These are phyloP conservation scores for Drosophila neotestacea DNA, from an alignment of 2,888 invertebrate genomes.

Conservation along the genomic window DNA sequence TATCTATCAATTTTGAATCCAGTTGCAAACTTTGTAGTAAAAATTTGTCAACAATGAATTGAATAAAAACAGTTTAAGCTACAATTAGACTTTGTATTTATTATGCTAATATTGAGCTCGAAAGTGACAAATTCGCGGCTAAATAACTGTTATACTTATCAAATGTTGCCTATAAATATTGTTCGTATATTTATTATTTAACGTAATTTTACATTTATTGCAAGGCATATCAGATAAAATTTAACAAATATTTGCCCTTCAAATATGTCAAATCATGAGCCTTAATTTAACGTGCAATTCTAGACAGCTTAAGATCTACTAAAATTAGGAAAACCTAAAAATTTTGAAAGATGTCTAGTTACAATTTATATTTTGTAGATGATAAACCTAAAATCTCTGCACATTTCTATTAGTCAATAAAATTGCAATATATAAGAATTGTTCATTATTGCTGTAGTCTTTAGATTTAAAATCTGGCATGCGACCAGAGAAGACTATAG, in stretches of 20 bases:
- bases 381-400: neutral
- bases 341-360: constrained; percentile 2
- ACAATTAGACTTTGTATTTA: constrained; percentile 11
- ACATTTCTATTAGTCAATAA: constrained; percentile 2
- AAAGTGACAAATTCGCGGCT: neutral
- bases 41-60: neutral
- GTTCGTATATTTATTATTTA: neutral
- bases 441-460: constrained; percentile 7
- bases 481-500: constrained; percentile 31
- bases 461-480: constrained; percentile 15
- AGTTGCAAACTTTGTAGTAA: too few species aligned
- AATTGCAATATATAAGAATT: constrained; percentile 8
- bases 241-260: constrained; percentile 13
- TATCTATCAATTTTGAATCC: too few species aligned
- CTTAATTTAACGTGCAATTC: constrained; percentile 5
- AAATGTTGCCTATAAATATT: neutral
- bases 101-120: constrained; percentile 1
- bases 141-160: neutral
- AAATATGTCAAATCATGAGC: constrained; percentile 7
- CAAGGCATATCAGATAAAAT: constrained; percentile 18
- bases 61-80: neutral
- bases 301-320: constrained; percentile 9
- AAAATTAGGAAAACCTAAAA: constrained; percentile 6
- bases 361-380: constrained; percentile 7
- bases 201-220: constrained; percentile 16